Base-by-base conservation (phyloP, 2,888 invertebrate genomes). In the Nesidiocoris tenuis region DNA sequence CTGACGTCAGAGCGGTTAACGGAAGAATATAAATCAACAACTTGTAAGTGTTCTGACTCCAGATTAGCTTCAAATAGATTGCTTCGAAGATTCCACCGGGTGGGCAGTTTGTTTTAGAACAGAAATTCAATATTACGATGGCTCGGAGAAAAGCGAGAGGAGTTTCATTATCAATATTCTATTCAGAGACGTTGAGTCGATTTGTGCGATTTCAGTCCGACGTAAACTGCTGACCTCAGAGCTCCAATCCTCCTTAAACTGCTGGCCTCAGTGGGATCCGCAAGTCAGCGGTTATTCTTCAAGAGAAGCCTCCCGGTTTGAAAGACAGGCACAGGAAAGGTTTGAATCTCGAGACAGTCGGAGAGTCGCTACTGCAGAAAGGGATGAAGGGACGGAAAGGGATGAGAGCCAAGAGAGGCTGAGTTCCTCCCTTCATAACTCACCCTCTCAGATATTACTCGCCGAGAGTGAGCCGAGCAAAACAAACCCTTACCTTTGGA, bases 401-500 rank as follows among this genome's bases (percentile, higher is more conserved):
- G 39, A 39, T 39, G 39, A n/a, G n/a, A n/a, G 39, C 12, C 12
- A 12, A 12, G 39, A 7, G 12, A 39, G 39, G 39, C 39, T 39
- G 39, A 39, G 12, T 12, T 39, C 39, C 39, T 39, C 21, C 22
- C 63, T 21, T 63, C 63, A 63, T 63, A 63, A 63, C 63, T 63
- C 63, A 18, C 9, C 63, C 22, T 63, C 63, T 18, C 19, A 63
- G 63, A 63, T 63, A 63, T 63, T 63, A 63, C 63, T 21, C 63
- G 19, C 16, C 16, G 16, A 18, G 59, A 17, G 19, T n/a, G 63
- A 63, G 63, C 63, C 22, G 63, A 63, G 63, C 63, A 63, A 63
- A 63, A 63, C 63, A 63, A 63, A 63, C 63, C 63, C 63, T 63
- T 63, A 63, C 63, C 63, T 63, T 63, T 19, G 63, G 63, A 63